These are phyloP conservation scores for Anolis carolinensis DNA, from an alignment of 2,113 vertebrate species.

Conservation along the genomic window DNA sequence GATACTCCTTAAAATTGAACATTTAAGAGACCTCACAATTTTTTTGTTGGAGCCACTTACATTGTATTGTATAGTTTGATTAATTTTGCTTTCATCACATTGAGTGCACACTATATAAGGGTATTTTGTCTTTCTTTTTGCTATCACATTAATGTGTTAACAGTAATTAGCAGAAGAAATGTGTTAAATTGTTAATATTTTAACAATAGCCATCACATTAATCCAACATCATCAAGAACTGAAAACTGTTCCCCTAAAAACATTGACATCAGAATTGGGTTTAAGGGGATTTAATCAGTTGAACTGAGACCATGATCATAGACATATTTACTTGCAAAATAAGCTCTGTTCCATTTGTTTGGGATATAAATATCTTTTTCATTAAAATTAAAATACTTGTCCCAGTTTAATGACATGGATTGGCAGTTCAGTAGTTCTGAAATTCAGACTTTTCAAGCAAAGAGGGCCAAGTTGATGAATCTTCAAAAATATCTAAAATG, in stretches of 20 bases:
- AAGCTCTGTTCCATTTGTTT: not conserved
- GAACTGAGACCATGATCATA: not conserved
- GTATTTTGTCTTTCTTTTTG: not conserved
- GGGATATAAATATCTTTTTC: not conserved
- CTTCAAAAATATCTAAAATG: no score
- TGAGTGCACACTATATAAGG: not conserved
- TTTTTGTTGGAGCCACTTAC: no score
- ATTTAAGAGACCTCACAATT: not conserved
- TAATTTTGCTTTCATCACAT: not conserved
- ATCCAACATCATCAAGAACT: not conserved
- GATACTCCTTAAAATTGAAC: not conserved
- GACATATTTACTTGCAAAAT: not conserved
- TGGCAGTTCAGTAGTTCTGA: no score
- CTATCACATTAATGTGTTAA: not conserved
- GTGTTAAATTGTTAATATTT: no score
- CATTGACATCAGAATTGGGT: not conserved
- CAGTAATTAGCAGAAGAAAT: no score
- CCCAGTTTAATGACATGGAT: not conserved
- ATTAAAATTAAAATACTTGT: not conserved
- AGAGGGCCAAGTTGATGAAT: no score
- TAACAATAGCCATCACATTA: not conserved
- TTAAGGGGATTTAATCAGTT: not conserved
- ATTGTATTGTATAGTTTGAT: no score
- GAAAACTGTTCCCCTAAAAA: not conserved
- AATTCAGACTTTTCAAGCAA: no score